Evolutionary conservation across 1,140 invertebrate species (phyloP).

Genomic region (Antheraea mylitta): DNA sequence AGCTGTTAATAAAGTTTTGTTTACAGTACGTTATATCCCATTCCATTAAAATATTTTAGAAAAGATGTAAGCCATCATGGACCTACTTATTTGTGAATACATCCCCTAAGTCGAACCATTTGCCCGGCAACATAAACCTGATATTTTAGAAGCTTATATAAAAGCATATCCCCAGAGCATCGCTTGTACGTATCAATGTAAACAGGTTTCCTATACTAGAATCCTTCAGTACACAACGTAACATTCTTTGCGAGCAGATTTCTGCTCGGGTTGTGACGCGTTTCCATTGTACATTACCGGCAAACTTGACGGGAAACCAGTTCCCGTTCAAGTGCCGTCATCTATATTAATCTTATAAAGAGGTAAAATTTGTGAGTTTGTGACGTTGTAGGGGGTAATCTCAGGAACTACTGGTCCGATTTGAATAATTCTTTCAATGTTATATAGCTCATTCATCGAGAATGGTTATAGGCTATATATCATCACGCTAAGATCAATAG

Average conservation of each 20-base stretch:
- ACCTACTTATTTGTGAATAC: not conserved
- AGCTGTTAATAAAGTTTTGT: no score
- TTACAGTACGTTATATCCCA: not conserved
- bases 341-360: no score
- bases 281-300: not conserved
- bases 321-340: no score
- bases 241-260: constrained; percentile 8
- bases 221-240: constrained; percentile 6
- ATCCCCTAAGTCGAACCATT: not conserved
- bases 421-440: no score
- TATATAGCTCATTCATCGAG: no score
- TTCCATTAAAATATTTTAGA: not conserved
- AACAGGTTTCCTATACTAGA: constrained; percentile 14
- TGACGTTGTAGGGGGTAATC: no score
- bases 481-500: no score
- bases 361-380: no score
- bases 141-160: constrained; percentile 2
- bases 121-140: not conserved
- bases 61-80: not conserved
- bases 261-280: not conserved
- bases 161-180: constrained; percentile 4
- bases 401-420: no score
- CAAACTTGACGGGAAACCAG: not conserved
- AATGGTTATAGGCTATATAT: no score
- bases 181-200: constrained; percentile 12